Conservation (phyloP, 1,140 invertebrate genomes). For the Drosophila bocqueti region DNA sequence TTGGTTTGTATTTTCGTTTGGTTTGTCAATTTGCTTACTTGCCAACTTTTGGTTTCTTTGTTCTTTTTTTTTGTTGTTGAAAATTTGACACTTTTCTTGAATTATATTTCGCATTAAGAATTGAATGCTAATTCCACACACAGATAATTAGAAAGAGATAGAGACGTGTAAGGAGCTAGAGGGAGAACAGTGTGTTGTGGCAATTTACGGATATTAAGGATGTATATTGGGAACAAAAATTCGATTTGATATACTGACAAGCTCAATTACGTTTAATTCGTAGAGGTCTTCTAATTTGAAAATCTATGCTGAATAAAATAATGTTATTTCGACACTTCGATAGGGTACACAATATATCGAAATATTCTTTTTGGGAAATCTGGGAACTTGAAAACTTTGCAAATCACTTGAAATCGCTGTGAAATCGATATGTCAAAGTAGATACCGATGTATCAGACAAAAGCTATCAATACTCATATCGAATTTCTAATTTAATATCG, state of each 20-base stretch:
- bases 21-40: constrained; percentile 11
- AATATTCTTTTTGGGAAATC: neutral
- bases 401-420: neutral
- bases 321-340: neutral
- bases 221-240: neutral
- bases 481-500: neutral
- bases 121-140: constrained; percentile 43
- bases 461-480: neutral
- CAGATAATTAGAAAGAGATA: constrained; percentile 25
- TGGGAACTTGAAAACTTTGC: neutral
- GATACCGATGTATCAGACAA: neutral
- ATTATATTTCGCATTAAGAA: constrained; percentile 37
- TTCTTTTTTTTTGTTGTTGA: constrained; percentile 13
- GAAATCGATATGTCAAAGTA: neutral
- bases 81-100: constrained; percentile 68
- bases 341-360: neutral
- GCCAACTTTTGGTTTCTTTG: constrained; percentile 18
- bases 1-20: constrained; percentile 1
- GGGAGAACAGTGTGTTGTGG: constrained; percentile 11
- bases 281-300: neutral
- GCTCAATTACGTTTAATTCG: neutral
- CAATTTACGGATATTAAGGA: neutral
- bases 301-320: neutral
- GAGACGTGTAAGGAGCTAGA: constrained; percentile 6
- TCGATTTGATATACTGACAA: neutral